A percentile compares a stretch with the other conserved stretches of the same genome.
phyloP scores from a whole-genome alignment of 2,797 vertebrate genomes.

The Microctenopoma lineatum region DNA sequence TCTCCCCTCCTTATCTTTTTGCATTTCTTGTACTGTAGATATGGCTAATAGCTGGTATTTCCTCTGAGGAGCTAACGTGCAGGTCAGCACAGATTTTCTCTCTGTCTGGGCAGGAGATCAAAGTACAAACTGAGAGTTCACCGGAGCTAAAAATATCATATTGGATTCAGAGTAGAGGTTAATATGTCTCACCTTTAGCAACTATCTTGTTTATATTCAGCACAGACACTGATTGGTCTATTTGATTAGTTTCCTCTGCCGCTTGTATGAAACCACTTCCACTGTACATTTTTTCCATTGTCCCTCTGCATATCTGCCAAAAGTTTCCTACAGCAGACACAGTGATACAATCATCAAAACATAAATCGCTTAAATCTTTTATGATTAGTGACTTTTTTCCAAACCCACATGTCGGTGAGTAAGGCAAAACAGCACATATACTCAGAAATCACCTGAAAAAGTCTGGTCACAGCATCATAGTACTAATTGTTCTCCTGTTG shows the following conservation, averaged over 20 bases:
- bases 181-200: constrained; percentile 65
- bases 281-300: constrained; percentile 23
- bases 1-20: constrained; percentile 5
- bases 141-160: constrained; percentile 72
- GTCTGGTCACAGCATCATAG: background rate
- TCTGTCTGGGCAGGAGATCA: constrained; percentile 46
- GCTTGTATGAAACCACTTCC: constrained; percentile 21
- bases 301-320: constrained; percentile 1
- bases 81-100: constrained; percentile 66
- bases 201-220: constrained; percentile 63
- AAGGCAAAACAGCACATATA: background rate
- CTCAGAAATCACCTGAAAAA: background rate
- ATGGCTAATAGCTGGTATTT: constrained; percentile 74
- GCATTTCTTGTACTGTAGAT: constrained; percentile 48
- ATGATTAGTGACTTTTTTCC: background rate
- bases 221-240: constrained; percentile 33
- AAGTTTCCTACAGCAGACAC: background rate
- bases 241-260: constrained; percentile 43
- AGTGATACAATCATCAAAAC: background rate
- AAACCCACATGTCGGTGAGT: too few relatives aligned
- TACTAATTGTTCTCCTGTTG: background rate
- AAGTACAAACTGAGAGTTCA: constrained; percentile 42
- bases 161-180: constrained; percentile 63
- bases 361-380: background rate
- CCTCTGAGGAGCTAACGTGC: constrained; percentile 78